Conservation (phyloP, 2,888 invertebrate species). For the Cyclophora punctaria region DNA sequence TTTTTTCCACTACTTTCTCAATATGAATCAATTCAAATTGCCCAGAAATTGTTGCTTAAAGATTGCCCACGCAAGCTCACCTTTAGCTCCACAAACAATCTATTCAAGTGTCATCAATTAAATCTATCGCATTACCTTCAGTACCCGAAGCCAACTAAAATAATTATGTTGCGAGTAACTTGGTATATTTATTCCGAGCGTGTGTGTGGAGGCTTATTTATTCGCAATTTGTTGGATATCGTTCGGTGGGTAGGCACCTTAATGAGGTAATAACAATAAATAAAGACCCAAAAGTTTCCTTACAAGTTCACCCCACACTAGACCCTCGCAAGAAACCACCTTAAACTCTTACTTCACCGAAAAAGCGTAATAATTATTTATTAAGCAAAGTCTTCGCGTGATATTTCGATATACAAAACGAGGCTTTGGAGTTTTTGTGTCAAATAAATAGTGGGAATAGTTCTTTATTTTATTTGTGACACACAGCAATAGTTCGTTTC, state of each 20-base stretch:
- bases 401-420: slow-evolving; percentile 13
- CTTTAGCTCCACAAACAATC: too few relatives aligned
- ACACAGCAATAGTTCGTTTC: too few relatives aligned
- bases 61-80: too few relatives aligned
- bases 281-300: slow-evolving; percentile 74
- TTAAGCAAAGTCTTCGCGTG: slow-evolving; percentile 26
- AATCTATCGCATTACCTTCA: slow-evolving; percentile 5
- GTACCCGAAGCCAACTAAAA: slow-evolving; percentile 13
- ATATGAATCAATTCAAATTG: too few relatives aligned
- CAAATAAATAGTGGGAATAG: too few relatives aligned
- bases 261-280: slow-evolving; percentile 76
- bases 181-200: slow-evolving; percentile 52
- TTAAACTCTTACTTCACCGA: slow-evolving; percentile 55
- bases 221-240: slow-evolving; percentile 73
- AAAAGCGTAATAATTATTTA: slow-evolving; percentile 52
- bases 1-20: too few relatives aligned
- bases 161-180: slow-evolving; percentile 38
- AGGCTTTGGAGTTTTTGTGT: slow-evolving; percentile 9
- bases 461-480: too few relatives aligned
- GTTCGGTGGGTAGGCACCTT: slow-evolving; percentile 68
- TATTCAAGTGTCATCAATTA: neutral
- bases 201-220: slow-evolving; percentile 61
- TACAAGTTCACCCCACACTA: slow-evolving; percentile 52
- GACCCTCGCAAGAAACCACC: slow-evolving; percentile 64
- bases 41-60: too few relatives aligned